Percentiles rank a stretch among this genome's conserved stretches.
phyloP scores from a whole-genome alignment of 1,140 invertebrate genomes.

The Polypedilum pembai region DNA sequence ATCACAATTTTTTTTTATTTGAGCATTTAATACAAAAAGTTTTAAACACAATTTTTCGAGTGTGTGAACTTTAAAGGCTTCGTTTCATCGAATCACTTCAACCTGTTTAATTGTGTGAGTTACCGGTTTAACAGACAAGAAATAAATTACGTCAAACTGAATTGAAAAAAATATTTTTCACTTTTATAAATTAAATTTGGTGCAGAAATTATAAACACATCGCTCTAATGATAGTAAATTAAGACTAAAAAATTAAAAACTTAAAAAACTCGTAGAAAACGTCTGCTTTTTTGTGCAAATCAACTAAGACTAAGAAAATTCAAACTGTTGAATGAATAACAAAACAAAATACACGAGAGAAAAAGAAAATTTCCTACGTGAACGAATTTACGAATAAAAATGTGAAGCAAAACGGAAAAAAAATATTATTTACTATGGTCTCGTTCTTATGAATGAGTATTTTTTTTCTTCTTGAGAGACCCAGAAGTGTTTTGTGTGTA shows the following conservation, averaged over 20 bases:
- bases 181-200: too few relatives aligned
- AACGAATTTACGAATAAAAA: constrained; percentile 21
- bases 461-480: neutral
- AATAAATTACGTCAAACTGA: too few relatives aligned
- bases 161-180: too few relatives aligned
- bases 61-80: neutral
- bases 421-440: constrained; percentile 18
- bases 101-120: constrained; percentile 16
- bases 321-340: constrained; percentile 27
- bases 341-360: neutral
- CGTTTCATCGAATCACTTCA: neutral
- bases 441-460: constrained; percentile 12
- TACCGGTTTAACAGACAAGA: neutral
- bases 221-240: too few relatives aligned
- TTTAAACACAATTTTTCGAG: too few relatives aligned
- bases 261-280: constrained; percentile 13
- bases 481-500: too few relatives aligned
- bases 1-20: too few relatives aligned
- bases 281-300: constrained; percentile 24
- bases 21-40: too few relatives aligned
- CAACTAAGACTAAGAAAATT: neutral
- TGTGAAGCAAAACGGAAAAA: constrained; percentile 14
- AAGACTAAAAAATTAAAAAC: too few relatives aligned
- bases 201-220: too few relatives aligned
- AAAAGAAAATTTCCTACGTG: constrained; percentile 16